A percentile compares a stretch with the other conserved stretches of the same genome.
phyloP scores from a whole-genome alignment of 30 jellyfish, hydroid and myxozoan genomes.

The Hydra vulgaris region DNA sequence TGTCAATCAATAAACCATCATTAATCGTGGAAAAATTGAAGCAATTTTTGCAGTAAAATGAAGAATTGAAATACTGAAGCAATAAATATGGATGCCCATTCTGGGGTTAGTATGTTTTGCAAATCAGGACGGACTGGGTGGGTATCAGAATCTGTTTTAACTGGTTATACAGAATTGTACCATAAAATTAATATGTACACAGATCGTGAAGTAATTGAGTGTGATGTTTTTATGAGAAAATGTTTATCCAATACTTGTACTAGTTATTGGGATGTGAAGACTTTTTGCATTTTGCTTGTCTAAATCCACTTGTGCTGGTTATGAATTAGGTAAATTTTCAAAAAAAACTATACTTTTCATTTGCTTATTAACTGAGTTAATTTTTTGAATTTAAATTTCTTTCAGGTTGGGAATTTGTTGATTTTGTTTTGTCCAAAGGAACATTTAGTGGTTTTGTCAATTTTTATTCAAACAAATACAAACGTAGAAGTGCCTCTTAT shows the following conservation, averaged over 20 bases:
- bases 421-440: neutral
- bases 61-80: too few species aligned
- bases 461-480: neutral
- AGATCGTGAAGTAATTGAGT: neutral
- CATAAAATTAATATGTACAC: neutral
- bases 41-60: too few species aligned
- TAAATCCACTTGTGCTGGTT: conserved; percentile 4
- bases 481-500: neutral
- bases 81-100: too few species aligned
- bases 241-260: neutral
- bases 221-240: neutral
- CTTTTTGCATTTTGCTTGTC: neutral
- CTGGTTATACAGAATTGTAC: neutral
- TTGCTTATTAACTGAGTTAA: too few species aligned
- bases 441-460: conserved; percentile 16
- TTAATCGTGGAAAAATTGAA: too few species aligned
- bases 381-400: too few species aligned
- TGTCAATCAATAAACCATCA: too few species aligned
- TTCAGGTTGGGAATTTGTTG: conserved; percentile 23
- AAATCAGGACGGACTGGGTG: conserved; percentile 6
- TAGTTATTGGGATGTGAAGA: neutral
- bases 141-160: neutral
- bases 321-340: neutral
- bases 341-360: too few species aligned
- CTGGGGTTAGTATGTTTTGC: too few species aligned